Conservation (phyloP, 2,888 invertebrate species). For the Acrobasis repandana region DNA sequence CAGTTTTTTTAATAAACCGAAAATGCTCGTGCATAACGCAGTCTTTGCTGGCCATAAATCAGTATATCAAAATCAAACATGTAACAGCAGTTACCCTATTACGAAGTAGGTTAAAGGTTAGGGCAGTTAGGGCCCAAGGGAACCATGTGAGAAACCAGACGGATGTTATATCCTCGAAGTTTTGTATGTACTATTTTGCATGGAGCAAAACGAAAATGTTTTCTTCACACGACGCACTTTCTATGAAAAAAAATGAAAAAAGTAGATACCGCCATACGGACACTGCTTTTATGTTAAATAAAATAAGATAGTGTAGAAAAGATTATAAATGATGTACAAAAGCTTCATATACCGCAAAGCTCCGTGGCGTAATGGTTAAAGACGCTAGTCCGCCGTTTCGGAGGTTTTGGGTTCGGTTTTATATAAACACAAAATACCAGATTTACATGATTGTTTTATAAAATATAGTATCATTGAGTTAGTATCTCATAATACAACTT, state of each 20-base stretch:
- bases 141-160: slow-evolving; percentile 88
- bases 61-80: slow-evolving; percentile 26
- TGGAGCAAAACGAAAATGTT: slow-evolving; percentile 83
- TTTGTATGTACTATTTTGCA: slow-evolving; percentile 92
- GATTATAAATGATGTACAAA: not conserved
- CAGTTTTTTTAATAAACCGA: no score
- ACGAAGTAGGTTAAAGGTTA: slow-evolving; percentile 29
- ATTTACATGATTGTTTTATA: no score
- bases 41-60: not conserved
- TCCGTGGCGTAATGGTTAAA: no score
- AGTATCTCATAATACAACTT: no score
- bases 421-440: no score
- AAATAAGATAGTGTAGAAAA: not conserved
- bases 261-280: slow-evolving; percentile 62
- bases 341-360: not conserved
- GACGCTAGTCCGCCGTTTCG: no score
- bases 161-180: slow-evolving; percentile 75
- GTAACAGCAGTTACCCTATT: slow-evolving; percentile 28
- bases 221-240: slow-evolving; percentile 47
- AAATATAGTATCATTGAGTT: no score
- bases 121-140: slow-evolving; percentile 70
- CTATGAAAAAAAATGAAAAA: slow-evolving; percentile 30
- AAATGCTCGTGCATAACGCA: no score
- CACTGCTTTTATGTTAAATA: slow-evolving; percentile 27
- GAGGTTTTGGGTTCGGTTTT: no score